A percentile compares a stretch with the other conserved stretches of the same genome.
These are phyloP conservation scores for Cancer borealis DNA, from an alignment of 2,888 invertebrate genomes.

Conservation along the genomic window DNA sequence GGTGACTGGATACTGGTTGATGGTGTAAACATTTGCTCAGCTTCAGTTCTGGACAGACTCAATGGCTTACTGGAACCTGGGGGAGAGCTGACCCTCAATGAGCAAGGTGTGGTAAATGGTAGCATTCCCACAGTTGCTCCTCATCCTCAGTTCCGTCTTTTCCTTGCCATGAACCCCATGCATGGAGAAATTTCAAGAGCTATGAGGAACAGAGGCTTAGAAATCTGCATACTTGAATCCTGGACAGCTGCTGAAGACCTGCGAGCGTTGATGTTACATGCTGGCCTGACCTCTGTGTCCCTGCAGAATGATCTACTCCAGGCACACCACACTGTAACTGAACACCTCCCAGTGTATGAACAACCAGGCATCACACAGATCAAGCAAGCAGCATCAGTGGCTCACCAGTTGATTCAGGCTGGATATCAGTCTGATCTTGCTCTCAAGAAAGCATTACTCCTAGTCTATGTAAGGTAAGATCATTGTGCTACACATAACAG, in stretches of 20 bases:
- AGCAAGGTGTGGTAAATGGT: conserved; percentile 90
- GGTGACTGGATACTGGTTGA: conserved; percentile 93
- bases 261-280: conserved; percentile 82
- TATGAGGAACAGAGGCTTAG: conserved; percentile 98
- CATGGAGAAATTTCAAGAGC: conserved; percentile 98
- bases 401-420: conserved; percentile 84
- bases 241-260: conserved; percentile 80
- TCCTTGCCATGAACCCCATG: conserved; percentile 96
- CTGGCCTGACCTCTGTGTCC: conserved; percentile 81
- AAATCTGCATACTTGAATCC: conserved; percentile 84
- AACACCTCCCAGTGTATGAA: conserved; percentile 82
- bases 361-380: conserved; percentile 85
- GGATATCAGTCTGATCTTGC: conserved; percentile 84
- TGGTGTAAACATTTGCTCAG: conserved; percentile 96
- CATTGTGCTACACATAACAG: not conserved
- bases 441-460: conserved; percentile 81
- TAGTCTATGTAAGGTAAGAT: conserved; percentile 68
- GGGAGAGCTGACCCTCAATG: conserved; percentile 93
- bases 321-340: conserved; percentile 80
- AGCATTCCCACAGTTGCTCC: conserved; percentile 88
- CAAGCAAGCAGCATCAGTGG: conserved; percentile 85
- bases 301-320: conserved; percentile 81
- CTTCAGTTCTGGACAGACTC: conserved; percentile 96
- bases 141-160: conserved; percentile 94
- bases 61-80: conserved; percentile 96